A percentile compares a stretch with the other conserved stretches of the same genome.
Conservation (phyloP, 2,797 vertebrate species). For the Mormyrus hasselquistii region DNA sequence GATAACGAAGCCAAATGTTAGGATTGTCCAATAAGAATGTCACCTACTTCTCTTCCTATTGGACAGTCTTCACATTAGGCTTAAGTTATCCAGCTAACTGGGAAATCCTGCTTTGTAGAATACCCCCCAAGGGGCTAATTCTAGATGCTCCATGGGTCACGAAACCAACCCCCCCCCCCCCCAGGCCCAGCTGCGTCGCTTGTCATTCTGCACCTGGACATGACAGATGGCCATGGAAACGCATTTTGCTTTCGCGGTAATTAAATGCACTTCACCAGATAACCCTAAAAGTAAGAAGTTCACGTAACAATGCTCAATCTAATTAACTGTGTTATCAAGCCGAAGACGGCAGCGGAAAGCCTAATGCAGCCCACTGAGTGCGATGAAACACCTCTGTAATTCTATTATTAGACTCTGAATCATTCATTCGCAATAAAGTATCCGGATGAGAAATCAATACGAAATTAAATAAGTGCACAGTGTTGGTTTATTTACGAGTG, state of each 20-base stretch:
- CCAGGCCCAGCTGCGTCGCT: neutral
- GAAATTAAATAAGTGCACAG: neutral
- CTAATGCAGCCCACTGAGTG: constrained; percentile 11
- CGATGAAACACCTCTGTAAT: neutral
- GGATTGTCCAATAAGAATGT: neutral
- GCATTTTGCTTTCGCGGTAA: constrained; percentile 46
- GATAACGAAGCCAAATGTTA: neutral
- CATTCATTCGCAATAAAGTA: constrained; percentile 10
- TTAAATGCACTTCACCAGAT: constrained; percentile 57
- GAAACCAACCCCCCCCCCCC: neutral
- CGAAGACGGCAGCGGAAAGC: constrained; percentile 22
- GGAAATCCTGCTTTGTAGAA: neutral
- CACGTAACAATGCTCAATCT: constrained; percentile 39
- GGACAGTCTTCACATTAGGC: neutral
- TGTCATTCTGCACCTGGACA: constrained; percentile 30
- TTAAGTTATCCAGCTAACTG: neutral
- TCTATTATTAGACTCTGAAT: neutral
- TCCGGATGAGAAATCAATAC: constrained; percentile 11
- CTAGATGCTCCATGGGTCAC: neutral
- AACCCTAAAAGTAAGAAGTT: constrained; percentile 39
- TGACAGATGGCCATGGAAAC: constrained; percentile 40
- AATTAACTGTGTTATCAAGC: constrained; percentile 45
- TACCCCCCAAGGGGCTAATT: neutral
- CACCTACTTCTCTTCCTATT: neutral
- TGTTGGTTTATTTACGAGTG: neutral